These are phyloP conservation scores for Gallinago stenura DNA, from an alignment of 2,797 vertebrate species.

Conservation along the genomic window DNA sequence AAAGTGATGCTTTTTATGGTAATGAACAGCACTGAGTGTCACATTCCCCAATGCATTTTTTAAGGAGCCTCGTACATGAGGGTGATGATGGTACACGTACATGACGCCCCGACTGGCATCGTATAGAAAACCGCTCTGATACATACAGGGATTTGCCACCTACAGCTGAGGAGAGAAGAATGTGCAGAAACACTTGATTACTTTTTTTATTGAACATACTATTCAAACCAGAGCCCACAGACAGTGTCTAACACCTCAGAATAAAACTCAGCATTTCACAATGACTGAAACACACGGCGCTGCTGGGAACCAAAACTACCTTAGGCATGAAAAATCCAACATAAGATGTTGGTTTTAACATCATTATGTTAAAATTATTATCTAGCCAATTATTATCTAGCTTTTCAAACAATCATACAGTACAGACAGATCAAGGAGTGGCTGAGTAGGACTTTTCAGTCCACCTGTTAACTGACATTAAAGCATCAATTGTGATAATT, in stretches of 20 bases:
- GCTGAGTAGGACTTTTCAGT: not conserved
- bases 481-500: accelerated
- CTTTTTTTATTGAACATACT: not conserved
- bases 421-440: not conserved
- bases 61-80: not conserved
- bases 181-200: not conserved
- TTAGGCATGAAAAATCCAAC: not conserved
- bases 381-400: not conserved
- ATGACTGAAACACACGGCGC: not conserved
- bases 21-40: not conserved
- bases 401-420: not conserved
- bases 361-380: too few relatives aligned
- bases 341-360: not conserved
- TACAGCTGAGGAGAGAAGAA: not conserved
- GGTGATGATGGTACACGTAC: not conserved
- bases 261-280: not conserved
- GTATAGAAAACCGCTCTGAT: not conserved
- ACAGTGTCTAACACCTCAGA: not conserved
- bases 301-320: not conserved
- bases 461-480: not conserved
- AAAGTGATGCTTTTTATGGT: not conserved
- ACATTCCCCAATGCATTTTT: not conserved
- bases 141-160: not conserved
- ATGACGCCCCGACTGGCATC: not conserved
- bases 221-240: not conserved